Base-by-base conservation (phyloP, 2,113 vertebrate species). In the Seriola aureovittata region DNA sequence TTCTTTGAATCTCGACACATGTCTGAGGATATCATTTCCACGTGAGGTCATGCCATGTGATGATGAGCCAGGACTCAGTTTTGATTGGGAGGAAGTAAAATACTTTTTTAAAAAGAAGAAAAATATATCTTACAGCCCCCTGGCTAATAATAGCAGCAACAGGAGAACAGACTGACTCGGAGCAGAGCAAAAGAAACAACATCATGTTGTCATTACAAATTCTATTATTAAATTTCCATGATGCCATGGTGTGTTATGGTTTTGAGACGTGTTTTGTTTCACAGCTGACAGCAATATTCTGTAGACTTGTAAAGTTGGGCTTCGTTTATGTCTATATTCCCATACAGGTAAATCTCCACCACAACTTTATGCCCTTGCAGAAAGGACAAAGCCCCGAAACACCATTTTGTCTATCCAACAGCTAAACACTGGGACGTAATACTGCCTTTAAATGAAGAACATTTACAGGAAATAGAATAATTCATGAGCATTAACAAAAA, bases 41-140 rank as follows among this genome's bases (percentile, higher is more conserved):
- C 66, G 84, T 93, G 93, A 95, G 74, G 70, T 85, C 64, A 32
- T 19, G 63, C 25, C 84, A 82, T 60, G 65, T 48, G 60, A 68
- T 29, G 48, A 82, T 0, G 57, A 78, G 67, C 70, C 69, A 64
- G 46, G 21, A 23, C 74, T 86, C 64, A 11, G 54, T 21, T 71
- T 79, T 81, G 60, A 79, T 80, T 80, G 57, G 70, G 44, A 74
- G 58, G 66, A 75, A 71, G 65, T 64, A 54, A 68, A 80, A 62
- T 29, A 1, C 3, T 55, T 23, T 2, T 69, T 65, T 29, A 55
- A 36, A 60, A 21, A 60, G 21, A 81, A 67, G 57, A 44, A 32
- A 55, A 57, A 55, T 25, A 38, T 32, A 44, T 36, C 59, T 23
- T 66, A 38, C 40, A 65, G 55, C 46, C 69, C 65, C 25, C 58